These are phyloP conservation scores for Lydus trimaculatus DNA, from an alignment of 2,888 invertebrate species.

Conservation along the genomic window DNA sequence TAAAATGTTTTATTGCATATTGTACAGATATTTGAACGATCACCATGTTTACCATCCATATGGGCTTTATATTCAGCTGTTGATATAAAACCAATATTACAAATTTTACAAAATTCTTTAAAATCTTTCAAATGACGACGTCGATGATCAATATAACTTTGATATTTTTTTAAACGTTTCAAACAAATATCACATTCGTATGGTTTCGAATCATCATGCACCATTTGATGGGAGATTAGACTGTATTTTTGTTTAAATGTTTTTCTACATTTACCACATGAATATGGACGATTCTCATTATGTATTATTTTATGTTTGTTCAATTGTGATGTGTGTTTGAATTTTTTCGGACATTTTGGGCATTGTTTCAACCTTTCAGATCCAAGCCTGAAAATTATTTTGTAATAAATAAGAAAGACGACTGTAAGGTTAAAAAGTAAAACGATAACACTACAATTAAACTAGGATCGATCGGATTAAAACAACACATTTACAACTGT, in stretches of 20 bases:
- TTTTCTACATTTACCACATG: conserved; percentile 36
- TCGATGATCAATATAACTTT: background rate
- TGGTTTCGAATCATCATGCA: conserved; percentile 36
- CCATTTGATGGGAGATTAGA: conserved; percentile 26
- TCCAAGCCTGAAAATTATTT: background rate
- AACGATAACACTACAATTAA: no score
- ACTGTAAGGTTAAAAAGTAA: no score
- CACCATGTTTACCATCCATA: conserved; percentile 27
- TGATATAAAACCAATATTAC: background rate
- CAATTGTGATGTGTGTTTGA: background rate
- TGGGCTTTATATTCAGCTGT: background rate
- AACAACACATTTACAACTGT: no score
- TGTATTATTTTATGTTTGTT: background rate
- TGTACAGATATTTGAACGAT: conserved; percentile 35
- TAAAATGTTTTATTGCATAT: conserved; percentile 14
- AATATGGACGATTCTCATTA: conserved; percentile 17
- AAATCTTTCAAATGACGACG: background rate
- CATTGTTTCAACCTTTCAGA: background rate
- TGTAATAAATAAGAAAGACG: no score
- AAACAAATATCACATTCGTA: conserved; percentile 30
- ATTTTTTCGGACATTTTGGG: background rate
- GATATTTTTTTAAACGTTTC: conserved; percentile 27
- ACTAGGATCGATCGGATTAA: no score
- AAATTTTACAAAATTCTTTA: background rate
- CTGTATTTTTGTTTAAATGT: conserved; percentile 24